Base-by-base conservation (phyloP, 2,797 vertebrate species). In the Balearica regulorum region DNA sequence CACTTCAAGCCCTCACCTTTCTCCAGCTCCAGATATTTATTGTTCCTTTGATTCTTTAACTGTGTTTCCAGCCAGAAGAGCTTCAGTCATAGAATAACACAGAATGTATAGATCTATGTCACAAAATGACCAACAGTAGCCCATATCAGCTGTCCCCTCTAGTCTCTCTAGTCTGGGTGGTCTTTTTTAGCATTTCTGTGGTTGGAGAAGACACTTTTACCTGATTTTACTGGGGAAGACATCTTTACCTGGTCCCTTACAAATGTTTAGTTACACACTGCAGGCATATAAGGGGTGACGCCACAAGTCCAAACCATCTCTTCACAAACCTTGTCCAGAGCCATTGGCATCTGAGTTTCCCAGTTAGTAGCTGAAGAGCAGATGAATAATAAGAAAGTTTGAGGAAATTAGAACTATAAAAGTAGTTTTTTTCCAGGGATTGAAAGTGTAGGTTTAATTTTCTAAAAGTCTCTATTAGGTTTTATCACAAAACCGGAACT, bases 101-200 rank as follows among this genome's bases (percentile, higher is more conserved):
- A 46, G 2, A 4, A 31, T 78, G 79, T 70, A 29, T 13, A 62
- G 3, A 62, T 33, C 18, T 73, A 4, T 29, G 28, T 43, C 58
- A 68, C 16, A 64, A 66, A 89, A 43, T 10, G 11, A 65, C 12
- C 12, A 35, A 22, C 13, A 65, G 3, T 16, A 69, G 8, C 8
- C 35, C 29, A 4, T 9, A 53, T 5, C 29, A 76, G 19, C 29
- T 69, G 4, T 29, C 24, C 17, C 10, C 13, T 58, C 51, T 58
- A 33, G 7, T n/a, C n/a, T 76, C 17, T 37, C 4, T 11, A 54
- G 3, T 39, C 13, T 0, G 3, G 7, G 9, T 41, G 5, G 3
- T 26, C 16, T 44, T 71, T 85, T 64, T 66, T 60, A 80, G 3
- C 6, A 19, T 54, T 77, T 92, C 37, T 51, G 6, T 75, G 5